Percentiles rank a stretch among this genome's conserved stretches.
phyloP scores from a whole-genome alignment of 2,113 vertebrate genomes.

The Pelecanus crispus region DNA sequence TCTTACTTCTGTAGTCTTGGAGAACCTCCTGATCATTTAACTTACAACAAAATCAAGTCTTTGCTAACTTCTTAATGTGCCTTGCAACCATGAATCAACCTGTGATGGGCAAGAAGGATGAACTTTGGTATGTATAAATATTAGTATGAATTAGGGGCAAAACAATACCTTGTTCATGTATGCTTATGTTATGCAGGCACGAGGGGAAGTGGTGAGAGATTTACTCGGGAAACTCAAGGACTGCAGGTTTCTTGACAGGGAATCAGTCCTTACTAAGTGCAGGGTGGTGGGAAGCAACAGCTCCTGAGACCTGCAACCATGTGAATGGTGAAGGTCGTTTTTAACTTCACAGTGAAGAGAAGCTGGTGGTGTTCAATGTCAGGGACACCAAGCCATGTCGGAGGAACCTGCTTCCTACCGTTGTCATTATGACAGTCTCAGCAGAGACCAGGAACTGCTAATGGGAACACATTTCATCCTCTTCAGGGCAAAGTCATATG shows the following conservation, averaged over 20 bases:
- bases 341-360: not conserved
- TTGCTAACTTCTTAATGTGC: not conserved
- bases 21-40: not conserved
- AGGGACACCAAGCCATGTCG: not conserved
- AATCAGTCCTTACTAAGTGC: not conserved
- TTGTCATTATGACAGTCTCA: not conserved
- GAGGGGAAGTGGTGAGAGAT: rapidly evolving
- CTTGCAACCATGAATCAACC: not conserved
- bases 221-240: not conserved
- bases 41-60: not conserved
- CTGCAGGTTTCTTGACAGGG: not conserved
- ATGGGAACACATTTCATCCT: rapidly evolving
- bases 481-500: not conserved
- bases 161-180: not conserved
- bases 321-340: not conserved
- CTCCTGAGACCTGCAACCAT: not conserved
- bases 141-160: not conserved
- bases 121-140: not conserved
- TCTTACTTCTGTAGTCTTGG: not conserved
- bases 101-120: not conserved
- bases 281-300: not conserved
- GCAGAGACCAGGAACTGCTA: not conserved
- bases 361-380: not conserved
- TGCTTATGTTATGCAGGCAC: not conserved
- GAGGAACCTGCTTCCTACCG: rapidly evolving